Conservation (phyloP, 2,888 invertebrate species). For the Pterostichus madidus region DNA sequence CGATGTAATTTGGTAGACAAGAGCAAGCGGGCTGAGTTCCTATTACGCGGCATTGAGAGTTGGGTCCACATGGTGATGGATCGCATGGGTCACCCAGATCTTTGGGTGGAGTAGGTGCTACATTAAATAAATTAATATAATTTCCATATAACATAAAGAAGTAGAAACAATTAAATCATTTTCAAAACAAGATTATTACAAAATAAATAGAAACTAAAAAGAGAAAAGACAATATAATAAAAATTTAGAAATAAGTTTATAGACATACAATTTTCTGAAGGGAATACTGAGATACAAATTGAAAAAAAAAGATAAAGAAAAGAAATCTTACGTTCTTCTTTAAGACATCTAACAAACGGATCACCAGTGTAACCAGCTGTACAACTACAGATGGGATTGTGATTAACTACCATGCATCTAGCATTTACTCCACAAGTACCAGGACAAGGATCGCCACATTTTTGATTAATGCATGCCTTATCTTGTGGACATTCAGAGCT, state of each 20-base stretch:
- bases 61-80: constrained; percentile 91
- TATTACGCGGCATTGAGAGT: constrained; percentile 89
- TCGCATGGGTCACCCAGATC: constrained; percentile 83
- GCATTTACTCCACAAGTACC: constrained; percentile 84
- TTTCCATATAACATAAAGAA: no score
- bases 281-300: no score
- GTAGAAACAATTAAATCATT: no score
- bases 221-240: no score
- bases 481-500: constrained; percentile 84
- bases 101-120: constrained; percentile 76
- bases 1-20: constrained; percentile 88
- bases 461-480: constrained; percentile 82
- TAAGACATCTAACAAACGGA: constrained; percentile 80
- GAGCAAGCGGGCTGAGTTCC: constrained; percentile 92
- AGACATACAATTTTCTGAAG: no score
- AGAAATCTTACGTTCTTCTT: constrained; percentile 73
- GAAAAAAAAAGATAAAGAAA: constrained; percentile 23
- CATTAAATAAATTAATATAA: constrained; percentile 70
- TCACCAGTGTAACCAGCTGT: constrained; percentile 82
- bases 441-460: constrained; percentile 84
- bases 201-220: no score
- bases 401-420: constrained; percentile 83
- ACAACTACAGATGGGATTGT: constrained; percentile 85
- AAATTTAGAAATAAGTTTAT: no score
- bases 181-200: no score